Percentiles rank a stretch among this genome's conserved stretches.
These are phyloP conservation scores for Nannospalax galili DNA, from an alignment of 2,113 vertebrate species.

Conservation along the genomic window DNA sequence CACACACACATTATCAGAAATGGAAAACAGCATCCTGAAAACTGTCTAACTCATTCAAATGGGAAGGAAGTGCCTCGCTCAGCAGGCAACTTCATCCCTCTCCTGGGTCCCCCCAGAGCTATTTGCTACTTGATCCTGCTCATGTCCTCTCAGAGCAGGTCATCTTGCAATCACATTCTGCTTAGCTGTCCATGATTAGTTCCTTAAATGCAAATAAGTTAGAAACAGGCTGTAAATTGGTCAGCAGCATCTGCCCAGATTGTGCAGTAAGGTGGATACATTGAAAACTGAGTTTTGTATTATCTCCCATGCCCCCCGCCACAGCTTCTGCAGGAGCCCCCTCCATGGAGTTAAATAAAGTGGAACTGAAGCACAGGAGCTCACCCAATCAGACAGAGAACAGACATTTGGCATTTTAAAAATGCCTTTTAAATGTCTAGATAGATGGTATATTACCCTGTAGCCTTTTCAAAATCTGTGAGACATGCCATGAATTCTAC, in stretches of 20 bases:
- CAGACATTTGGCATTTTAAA: slow-evolving; percentile 74
- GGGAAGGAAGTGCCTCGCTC: slow-evolving; percentile 12
- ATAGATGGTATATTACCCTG: slow-evolving; percentile 69
- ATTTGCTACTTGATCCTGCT: neutral
- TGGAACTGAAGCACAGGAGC: slow-evolving; percentile 28
- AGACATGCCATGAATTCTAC: neutral
- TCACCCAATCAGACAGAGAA: slow-evolving; percentile 46
- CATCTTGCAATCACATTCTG: neutral
- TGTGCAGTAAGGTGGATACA: neutral
- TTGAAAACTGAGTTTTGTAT: slow-evolving; percentile 14
- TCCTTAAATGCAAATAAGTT: slow-evolving; percentile 9
- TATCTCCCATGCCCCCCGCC: neutral
- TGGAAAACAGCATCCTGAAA: slow-evolving; percentile 58
- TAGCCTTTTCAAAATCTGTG: slow-evolving; percentile 72
- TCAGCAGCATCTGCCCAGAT: neutral
- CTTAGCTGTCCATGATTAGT: neutral
- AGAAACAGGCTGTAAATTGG: neutral
- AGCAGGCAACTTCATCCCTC: neutral
- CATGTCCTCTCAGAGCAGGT: neutral
- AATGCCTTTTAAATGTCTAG: slow-evolving; percentile 75
- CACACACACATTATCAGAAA: slow-evolving; percentile 60
- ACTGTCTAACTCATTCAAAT: neutral
- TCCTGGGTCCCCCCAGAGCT: fast-evolving
- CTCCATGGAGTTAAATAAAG: slow-evolving; percentile 5
- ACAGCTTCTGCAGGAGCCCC: slow-evolving; percentile 15